Evolutionary conservation across 2,113 vertebrate genomes (phyloP), one percentile per base, ranked within the genome.

Genomic region (Theristicus caerulescens): DNA sequence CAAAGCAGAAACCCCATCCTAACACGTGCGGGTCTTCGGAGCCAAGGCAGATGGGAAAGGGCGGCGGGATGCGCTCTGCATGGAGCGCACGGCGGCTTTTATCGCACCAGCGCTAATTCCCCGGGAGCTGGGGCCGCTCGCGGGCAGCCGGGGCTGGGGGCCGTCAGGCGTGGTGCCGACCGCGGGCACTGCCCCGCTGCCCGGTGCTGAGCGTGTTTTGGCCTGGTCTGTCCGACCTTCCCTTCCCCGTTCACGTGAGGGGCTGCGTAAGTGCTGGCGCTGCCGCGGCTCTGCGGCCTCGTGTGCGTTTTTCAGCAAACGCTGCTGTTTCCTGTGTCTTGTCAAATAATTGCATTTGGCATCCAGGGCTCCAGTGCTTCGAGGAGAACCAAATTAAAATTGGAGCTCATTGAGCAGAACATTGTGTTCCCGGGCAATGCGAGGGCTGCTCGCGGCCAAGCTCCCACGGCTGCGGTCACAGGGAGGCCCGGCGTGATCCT

Each of bases 261-360:
- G 66, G 76, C 71, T 44, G 40, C 1, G 29, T 38, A 24, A 73
- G 80, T 27, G 55, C 80, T 86, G 67, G 59, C 18, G 5, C 79
- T 90, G 70, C 52, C 0, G 2, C 1, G 1, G 78, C 72, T 77
- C 83, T 2, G 0, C 0, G 3, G 67, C 80, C 31, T 73, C 27
- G 0, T 78, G 61, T 34, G 59, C 6, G 0, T 96, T 94, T 93
- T 94, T 77, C 42, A 94, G 95, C 86, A 36, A 95, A 81, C 18
- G 69, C 70, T 73, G 91, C 82, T 65, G 67, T 92, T 95, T 93
- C 94, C 93, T 93, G 91, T 90, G 82, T 96, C 95, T 92, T 96
- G 96, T 96, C 96, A 92, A 95, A 94, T 92, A 94, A 96, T 91
- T 95, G 31, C 46, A 40, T 93, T 86, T 92, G 94, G 95, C 91